Evolutionary conservation across 2,113 vertebrate genomes (phyloP).

Genomic region (Acrocephalus arundinaceus): DNA sequence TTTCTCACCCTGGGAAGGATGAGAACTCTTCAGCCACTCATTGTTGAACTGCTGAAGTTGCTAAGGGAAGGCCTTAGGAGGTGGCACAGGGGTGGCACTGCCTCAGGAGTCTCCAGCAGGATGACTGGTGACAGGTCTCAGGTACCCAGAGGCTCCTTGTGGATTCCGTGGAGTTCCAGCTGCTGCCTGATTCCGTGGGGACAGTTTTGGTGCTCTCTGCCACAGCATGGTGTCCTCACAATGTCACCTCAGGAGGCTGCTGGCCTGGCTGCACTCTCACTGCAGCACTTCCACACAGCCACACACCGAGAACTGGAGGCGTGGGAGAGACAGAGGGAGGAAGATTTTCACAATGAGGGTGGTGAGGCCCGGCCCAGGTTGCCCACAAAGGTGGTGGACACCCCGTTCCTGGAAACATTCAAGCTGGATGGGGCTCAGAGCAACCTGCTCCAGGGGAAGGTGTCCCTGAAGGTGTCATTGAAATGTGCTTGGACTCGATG

Average conservation of each 20-base stretch:
- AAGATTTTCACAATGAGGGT: background rate
- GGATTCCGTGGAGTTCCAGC: background rate
- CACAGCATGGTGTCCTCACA: rapidly evolving
- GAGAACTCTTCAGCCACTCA: rapidly evolving
- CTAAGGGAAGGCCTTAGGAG: background rate
- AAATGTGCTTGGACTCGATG: background rate
- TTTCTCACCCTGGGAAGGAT: background rate
- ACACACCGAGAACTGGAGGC: rapidly evolving
- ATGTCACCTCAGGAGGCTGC: background rate
- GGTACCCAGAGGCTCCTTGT: too few relatives aligned
- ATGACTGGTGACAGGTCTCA: background rate
- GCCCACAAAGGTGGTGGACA: background rate
- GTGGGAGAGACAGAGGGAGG: background rate
- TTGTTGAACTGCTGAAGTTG: background rate
- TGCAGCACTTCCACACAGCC: rapidly evolving
- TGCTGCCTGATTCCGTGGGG: rapidly evolving
- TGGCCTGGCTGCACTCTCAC: background rate
- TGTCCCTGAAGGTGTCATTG: background rate
- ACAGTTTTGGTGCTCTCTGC: background rate
- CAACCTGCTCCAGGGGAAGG: background rate
- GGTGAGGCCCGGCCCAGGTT: background rate
- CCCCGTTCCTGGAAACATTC: background rate
- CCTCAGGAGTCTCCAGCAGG: background rate
- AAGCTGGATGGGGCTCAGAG: background rate
- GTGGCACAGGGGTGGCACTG: background rate